Percentiles rank a stretch among this genome's conserved stretches.
These are phyloP conservation scores for Corythornis vintsioides DNA, from an alignment of 2,113 vertebrate genomes.

Conservation along the genomic window DNA sequence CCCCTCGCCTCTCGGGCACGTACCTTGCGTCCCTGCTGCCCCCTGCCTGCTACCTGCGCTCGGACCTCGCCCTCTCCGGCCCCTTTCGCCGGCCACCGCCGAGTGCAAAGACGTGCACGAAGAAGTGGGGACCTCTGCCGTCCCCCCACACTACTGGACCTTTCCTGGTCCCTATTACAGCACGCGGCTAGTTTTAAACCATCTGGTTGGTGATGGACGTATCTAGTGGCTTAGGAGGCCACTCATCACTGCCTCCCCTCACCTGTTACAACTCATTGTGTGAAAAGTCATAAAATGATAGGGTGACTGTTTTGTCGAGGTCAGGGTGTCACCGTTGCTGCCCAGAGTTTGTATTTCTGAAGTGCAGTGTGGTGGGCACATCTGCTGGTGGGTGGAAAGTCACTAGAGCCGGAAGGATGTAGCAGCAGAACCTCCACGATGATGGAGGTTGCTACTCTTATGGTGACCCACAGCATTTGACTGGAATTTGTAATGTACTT, in stretches of 20 bases:
- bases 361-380: accelerated
- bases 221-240: not conserved
- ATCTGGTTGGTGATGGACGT: accelerated
- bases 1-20: not conserved
- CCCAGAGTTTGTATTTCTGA: accelerated
- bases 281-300: not conserved
- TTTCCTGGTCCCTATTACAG: too few species aligned
- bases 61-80: accelerated
- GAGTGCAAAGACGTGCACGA: not conserved
- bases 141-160: accelerated
- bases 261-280: accelerated
- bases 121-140: accelerated
- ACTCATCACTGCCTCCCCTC: accelerated
- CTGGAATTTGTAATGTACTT: not conserved
- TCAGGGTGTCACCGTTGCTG: accelerated
- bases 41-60: accelerated
- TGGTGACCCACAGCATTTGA: not conserved
- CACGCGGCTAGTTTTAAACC: too few species aligned
- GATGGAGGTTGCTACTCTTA: not conserved
- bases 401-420: accelerated
- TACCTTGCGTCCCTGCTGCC: too few species aligned
- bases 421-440: not conserved
- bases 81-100: too few species aligned
- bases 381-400: accelerated
- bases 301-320: not conserved